Conservation (phyloP, 1,140 invertebrate genomes). For the Cyclargus thomasi region DNA sequence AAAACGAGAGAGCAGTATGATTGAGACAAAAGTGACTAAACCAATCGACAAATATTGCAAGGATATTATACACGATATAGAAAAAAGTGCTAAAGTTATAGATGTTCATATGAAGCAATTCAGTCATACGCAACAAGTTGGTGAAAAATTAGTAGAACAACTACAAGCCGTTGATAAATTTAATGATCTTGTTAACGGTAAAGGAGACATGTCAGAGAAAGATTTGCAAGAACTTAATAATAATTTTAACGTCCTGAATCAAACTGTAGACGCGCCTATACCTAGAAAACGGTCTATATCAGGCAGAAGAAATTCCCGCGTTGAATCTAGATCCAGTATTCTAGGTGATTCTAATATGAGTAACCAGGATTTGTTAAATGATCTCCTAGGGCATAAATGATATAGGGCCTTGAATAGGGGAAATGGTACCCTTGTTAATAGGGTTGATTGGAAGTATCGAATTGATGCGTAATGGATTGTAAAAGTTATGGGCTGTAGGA, state of each 20-base stretch:
- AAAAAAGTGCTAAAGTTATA: constrained; percentile 68
- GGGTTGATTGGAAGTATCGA: neutral
- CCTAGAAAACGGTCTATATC: constrained; percentile 49
- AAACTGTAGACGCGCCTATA: constrained; percentile 42
- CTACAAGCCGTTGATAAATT: constrained; percentile 65
- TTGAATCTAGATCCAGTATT: constrained; percentile 40
- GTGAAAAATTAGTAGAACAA: constrained; percentile 60
- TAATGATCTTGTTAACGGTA: constrained; percentile 53
- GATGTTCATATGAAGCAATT: constrained; percentile 69
- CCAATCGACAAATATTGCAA: constrained; percentile 68
- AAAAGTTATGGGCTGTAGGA: no score
- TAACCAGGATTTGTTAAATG: constrained; percentile 59
- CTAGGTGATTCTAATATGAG: constrained; percentile 54
- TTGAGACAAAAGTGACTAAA: constrained; percentile 46
- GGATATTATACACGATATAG: constrained; percentile 68
- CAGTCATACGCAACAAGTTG: constrained; percentile 55
- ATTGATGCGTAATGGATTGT: neutral
- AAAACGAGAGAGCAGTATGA: constrained; percentile 35
- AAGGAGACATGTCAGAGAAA: constrained; percentile 46
- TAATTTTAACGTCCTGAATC: constrained; percentile 60
- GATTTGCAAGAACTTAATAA: constrained; percentile 57
- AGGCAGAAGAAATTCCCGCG: constrained; percentile 39
- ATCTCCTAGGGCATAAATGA: constrained; percentile 66
- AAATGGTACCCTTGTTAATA: neutral
- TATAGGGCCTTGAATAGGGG: constrained; percentile 18